Evolutionary conservation across 2,888 invertebrate genomes (phyloP).

Genomic region (Tipula vernalis): DNA sequence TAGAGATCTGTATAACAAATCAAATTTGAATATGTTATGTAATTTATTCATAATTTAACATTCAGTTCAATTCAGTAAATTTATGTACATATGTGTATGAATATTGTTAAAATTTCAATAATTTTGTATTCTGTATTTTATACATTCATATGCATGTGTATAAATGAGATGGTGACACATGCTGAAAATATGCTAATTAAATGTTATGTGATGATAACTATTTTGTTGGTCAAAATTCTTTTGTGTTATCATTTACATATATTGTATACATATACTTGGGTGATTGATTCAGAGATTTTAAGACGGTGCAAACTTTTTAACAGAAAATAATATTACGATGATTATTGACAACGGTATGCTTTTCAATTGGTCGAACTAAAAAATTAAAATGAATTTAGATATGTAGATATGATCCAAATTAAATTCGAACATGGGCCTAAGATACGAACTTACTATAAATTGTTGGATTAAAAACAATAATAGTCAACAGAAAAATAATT

Average conservation of each 20-base stretch:
- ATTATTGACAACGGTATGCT: too few relatives aligned
- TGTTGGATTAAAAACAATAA: too few relatives aligned
- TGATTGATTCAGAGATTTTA: not conserved
- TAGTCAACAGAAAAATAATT: too few relatives aligned
- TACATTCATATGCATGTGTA: not conserved
- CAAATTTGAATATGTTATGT: not conserved
- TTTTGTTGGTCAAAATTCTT: not conserved
- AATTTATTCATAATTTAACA: not conserved
- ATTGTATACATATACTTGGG: not conserved
- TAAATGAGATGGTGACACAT: not conserved
- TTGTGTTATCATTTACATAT: not conserved
- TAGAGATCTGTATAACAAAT: not conserved
- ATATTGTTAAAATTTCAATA: not conserved
- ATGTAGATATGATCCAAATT: too few relatives aligned
- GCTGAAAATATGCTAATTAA: not conserved
- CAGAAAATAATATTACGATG: too few relatives aligned
- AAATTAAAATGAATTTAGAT: too few relatives aligned
- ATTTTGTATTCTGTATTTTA: not conserved
- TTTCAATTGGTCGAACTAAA: too few relatives aligned
- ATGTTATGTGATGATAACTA: not conserved
- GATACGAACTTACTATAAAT: too few relatives aligned
- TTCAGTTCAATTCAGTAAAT: not conserved
- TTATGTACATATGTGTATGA: not conserved
- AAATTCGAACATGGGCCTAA: too few relatives aligned
- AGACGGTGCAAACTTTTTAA: not conserved